Evolutionary conservation across 1,140 invertebrate genomes (phyloP), one percentile per base, ranked within the genome.

Genomic region (Brachionus plicatilis): DNA sequence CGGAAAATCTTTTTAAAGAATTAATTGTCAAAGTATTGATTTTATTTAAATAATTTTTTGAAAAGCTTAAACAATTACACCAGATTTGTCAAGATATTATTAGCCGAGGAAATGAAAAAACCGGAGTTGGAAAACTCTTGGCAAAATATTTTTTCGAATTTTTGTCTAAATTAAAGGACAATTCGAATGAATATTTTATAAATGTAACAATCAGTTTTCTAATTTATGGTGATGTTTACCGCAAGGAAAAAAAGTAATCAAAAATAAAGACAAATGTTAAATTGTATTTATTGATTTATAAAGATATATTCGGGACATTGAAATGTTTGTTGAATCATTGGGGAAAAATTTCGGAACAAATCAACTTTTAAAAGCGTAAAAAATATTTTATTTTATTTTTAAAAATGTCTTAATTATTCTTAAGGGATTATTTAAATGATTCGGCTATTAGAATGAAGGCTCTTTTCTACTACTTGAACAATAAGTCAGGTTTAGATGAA

Each of bases 221-320:
- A 12, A 82, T 82, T 14, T 82, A 65, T 82, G 79, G 79, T 0
- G 79, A 82, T 20, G 65, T 68, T 68, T 68, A 65, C 14, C 8
- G 43, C 12, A 82, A 82, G 53, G 79, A 82, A 37, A 82, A 82
- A 82, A 82, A 82, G 79, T 82, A 65, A 29, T 29, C 20, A 12
- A 2, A n/a, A 24, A 17, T 79, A 11, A 60, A 29, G 41, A 33
- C 20, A 8, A 17, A 12, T 37, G 17, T 79, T 7, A 53, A 45
- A 27, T 45, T 37, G 11, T 45, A 50, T 33, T 79, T 1, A 7
- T 24, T 50, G 14, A 14, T 76, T 50, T 33, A 7, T 76, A 50
- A 24, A 80, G 76, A 17, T 80, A 80, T n/a, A 82, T 82, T 5
- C 56, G 43, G 3, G 79, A 82, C 17, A 82, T 82, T 82, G 79